Evolutionary conservation across 2,113 vertebrate species (phyloP), one percentile per base, ranked within the genome.

Genomic region (Chionis minor): DNA sequence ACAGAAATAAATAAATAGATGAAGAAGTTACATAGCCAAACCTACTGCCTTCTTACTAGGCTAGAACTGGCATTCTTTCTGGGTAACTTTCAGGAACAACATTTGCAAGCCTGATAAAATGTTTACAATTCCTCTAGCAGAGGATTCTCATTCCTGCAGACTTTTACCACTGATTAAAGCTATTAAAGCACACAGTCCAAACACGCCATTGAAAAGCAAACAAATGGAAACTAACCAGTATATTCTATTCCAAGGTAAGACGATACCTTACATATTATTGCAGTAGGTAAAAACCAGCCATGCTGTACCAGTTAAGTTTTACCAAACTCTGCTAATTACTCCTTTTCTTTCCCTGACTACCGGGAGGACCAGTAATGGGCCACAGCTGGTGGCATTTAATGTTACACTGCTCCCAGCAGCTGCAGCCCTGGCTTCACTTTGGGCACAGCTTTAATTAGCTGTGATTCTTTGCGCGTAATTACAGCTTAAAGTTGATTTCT

Each of bases 321-420:
- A 95, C 84, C 88, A 72, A 94, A 93, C 86, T 96, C 82, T 83
- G 87, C 70, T 93, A 95, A 96, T 97, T 94, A 92, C 86, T 95
- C 3, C 19, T 91, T 96, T 96, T 95, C 94, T 96, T 97, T 69
- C 38, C 86, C 69, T 97, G 97, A 45, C 86, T 92, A 69, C 38
- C 54, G 77, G 90, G 90, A 97, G 95, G 94, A 59, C 75, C 95
- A 96, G 74, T 92, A 97, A 98, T 85, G 95, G 94, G 81, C 90
- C 90, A 79, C 97, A 98, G 96, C 92, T 98, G 97, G 91, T 88
- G 91, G 81, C 90, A 92, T 90, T 97, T 97, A 81, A 85, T 67
- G 61, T 94, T 70, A 66, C 62, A 45, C 30, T 73, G 75, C 82
- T 59, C 75, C 35, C 80, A 44, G 21, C 67, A 93, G 90, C 93